Percentiles rank a stretch among this genome's conserved stretches.
phyloP scores from a whole-genome alignment of 2,113 vertebrate genomes.

The Austrofundulus limnaeus region DNA sequence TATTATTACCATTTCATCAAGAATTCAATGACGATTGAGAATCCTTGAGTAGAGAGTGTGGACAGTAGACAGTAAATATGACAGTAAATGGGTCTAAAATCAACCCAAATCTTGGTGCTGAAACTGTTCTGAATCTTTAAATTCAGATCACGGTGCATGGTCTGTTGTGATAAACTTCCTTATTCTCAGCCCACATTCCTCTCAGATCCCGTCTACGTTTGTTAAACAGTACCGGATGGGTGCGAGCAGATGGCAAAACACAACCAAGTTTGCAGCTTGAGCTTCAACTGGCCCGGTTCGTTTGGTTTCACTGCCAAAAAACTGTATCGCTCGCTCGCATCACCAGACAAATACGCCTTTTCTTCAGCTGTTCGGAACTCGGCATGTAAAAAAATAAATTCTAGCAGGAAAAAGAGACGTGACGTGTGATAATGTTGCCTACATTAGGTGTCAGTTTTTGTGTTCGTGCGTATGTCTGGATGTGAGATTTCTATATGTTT shows the following conservation, averaged over 20 bases:
- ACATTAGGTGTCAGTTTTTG: constrained; percentile 20
- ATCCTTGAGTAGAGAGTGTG: neutral
- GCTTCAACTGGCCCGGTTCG: neutral
- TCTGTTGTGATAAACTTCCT: neutral
- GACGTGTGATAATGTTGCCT: constrained; percentile 1
- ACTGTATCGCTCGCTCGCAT: neutral
- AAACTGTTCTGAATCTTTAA: neutral
- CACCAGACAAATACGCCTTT: constrained; percentile 7
- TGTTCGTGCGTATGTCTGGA: constrained; percentile 16
- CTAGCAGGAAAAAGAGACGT: constrained; percentile 5
- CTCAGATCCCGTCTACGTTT: neutral
- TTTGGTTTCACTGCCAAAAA: constrained; percentile 10
- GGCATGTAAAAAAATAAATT: neutral
- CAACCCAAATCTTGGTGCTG: neutral
- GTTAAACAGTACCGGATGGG: neutral
- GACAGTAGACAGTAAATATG: neutral
- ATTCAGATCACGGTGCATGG: neutral
- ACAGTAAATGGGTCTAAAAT: neutral
- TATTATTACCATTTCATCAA: neutral
- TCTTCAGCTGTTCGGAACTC: constrained; percentile 5
- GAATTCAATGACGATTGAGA: neutral
- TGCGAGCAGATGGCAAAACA: neutral
- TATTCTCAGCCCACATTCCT: neutral
- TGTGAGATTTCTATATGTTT: constrained; percentile 8
- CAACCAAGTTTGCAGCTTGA: neutral